Percentiles rank a stretch among this genome's conserved stretches.
Evolutionary conservation across 1,140 invertebrate species (phyloP).

Genomic region (Dinothrombium tinctorium): DNA sequence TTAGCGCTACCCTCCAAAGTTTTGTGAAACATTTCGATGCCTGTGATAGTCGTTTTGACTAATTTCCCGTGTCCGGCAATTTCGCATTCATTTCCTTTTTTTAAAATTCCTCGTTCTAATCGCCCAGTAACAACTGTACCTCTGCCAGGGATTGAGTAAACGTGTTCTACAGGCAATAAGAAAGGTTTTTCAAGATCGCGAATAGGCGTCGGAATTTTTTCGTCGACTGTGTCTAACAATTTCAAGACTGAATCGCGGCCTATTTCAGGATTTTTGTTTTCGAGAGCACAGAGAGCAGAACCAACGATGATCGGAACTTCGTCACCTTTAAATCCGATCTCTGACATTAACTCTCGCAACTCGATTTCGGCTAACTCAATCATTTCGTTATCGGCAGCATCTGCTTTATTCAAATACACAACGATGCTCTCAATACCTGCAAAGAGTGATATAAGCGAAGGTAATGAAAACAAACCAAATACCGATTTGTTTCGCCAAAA

Average conservation of each 20-base stretch:
- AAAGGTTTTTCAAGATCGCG: conserved; percentile 88
- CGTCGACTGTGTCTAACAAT: conserved; percentile 66
- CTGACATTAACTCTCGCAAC: conserved; percentile 23
- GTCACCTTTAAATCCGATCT: conserved; percentile 29
- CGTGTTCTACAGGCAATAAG: conserved; percentile 69
- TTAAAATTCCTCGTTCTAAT: conserved; percentile 56
- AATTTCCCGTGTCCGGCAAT: conserved; percentile 72
- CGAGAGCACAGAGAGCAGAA: conserved; percentile 29
- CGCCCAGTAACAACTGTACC: conserved; percentile 77
- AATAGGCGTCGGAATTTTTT: conserved; percentile 60
- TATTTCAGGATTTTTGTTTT: conserved; percentile 51
- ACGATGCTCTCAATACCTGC: conserved; percentile 49
- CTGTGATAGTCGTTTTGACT: conserved; percentile 63
- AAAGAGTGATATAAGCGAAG: background rate
- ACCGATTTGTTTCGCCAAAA: conserved; percentile 62
- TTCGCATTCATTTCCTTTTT: conserved; percentile 79
- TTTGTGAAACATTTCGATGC: conserved; percentile 93
- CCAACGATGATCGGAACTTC: conserved; percentile 29
- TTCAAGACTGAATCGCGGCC: conserved; percentile 50
- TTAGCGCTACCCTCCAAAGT: conserved; percentile 38
- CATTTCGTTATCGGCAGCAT: conserved; percentile 31
- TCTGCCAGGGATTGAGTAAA: conserved; percentile 69
- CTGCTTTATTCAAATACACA: conserved; percentile 76
- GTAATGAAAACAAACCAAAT: background rate
- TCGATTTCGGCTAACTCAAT: conserved; percentile 32